Evolutionary conservation across 2,113 vertebrate species (phyloP), one percentile per base, ranked within the genome.

Genomic region (Pelecanoides urinatrix): DNA sequence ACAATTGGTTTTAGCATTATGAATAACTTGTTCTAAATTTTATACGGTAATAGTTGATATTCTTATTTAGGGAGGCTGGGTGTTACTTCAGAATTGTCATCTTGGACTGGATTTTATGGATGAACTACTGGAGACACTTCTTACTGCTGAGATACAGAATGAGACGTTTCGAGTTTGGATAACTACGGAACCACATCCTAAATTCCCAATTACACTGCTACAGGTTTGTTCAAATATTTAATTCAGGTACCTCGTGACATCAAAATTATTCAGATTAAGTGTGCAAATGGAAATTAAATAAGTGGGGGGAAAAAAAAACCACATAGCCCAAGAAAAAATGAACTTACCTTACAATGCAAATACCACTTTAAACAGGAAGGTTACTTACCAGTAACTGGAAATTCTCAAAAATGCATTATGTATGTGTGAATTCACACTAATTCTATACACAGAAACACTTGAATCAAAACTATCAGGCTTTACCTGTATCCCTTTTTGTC

Each of bases 21-120:
- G 11, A 89, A n/a, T 47, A 73, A 49, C 13, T 76, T 66, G 7
- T 65, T 93, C n/a, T 76, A 66, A 42, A 80, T 88, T 53, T 75
- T 62, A 49, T n/a, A 58, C 18, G 5, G 34, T 90, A 93, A 94
- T 70, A 38, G 17, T 70, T 16, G 10, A 72, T 80, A 34, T 94
- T 95, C 68, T 87, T 88, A 62, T 83, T 49, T 94, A 98, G 98
- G 98, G 98, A 76, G 98, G 98, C 38, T 98, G 98, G 98, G 97
- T 98, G 8, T 94, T 98, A 72, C 97, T 98, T 86, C 98, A 98
- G 70, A 98, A 98, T 78, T 98, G 98, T 94, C 98, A 98, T 88
- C 97, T 98, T 58, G 98, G 98, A 42, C 92, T 98, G 36, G 98
- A 98, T 49, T 98, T 98, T 89, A 98, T 98, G 98, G 97, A 98